phyloP scores from a whole-genome alignment of 2,888 invertebrate genomes.

The Hydrotaea cyrtoneurina region DNA sequence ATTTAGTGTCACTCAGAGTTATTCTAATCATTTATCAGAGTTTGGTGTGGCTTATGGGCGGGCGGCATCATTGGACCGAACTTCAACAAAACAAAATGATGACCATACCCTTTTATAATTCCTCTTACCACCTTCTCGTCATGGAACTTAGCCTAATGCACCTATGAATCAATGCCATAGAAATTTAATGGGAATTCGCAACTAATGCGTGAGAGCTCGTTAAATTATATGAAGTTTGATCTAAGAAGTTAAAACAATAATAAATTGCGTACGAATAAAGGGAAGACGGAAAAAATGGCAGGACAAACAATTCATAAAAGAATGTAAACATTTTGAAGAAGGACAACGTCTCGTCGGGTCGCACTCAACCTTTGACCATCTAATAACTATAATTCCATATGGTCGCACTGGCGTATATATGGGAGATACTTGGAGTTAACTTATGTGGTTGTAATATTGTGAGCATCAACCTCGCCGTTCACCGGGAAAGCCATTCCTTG shows the following conservation, averaged over 20 bases:
- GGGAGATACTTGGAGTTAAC: not conserved
- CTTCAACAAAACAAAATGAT: too few relatives aligned
- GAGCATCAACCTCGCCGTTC: not conserved
- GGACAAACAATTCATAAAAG: conserved; percentile 17
- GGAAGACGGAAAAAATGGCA: not conserved
- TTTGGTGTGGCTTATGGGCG: too few relatives aligned
- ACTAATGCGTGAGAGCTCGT: conserved; percentile 6
- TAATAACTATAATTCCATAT: not conserved
- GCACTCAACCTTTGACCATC: conserved; percentile 1
- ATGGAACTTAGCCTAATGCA: not conserved
- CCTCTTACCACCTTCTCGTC: too few relatives aligned
- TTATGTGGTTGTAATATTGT: not conserved
- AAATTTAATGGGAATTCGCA: not conserved
- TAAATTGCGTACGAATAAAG: conserved; percentile 45
- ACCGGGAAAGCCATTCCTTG: not conserved
- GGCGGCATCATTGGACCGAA: too few relatives aligned
- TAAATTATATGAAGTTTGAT: conserved; percentile 60
- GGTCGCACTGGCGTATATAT: not conserved
- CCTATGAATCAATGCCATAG: not conserved
- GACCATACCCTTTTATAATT: too few relatives aligned
- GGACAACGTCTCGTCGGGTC: not conserved
- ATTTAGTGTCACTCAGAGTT: too few relatives aligned
- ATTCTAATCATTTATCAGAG: too few relatives aligned
- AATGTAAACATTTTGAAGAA: conserved; percentile 24
- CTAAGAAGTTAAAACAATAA: conserved; percentile 61